Evolutionary conservation across 2,888 invertebrate species (phyloP).

Genomic region (Clepsis dumicolana): DNA sequence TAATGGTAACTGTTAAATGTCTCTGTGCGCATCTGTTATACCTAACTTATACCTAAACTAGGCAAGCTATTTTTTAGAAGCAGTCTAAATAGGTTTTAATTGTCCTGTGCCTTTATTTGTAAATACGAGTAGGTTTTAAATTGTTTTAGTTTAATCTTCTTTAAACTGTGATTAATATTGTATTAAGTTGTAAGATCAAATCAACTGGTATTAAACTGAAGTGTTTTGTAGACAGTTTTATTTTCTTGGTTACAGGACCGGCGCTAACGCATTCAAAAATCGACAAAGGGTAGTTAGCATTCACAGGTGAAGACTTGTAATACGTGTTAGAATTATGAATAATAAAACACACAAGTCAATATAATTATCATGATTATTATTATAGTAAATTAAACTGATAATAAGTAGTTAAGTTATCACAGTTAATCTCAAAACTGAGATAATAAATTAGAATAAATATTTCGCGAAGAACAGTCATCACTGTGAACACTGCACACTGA

Average conservation of each 20-base stretch:
- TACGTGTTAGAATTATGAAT: too few species aligned
- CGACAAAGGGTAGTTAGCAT: neutral
- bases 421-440: neutral
- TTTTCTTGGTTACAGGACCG: neutral
- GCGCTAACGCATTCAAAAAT: neutral
- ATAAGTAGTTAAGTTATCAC: slow-evolving; percentile 19
- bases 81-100: neutral
- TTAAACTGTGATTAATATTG: neutral
- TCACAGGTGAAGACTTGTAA: too few species aligned
- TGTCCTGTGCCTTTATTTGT: neutral
- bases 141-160: neutral
- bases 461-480: neutral
- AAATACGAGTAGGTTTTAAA: neutral
- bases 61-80: too few species aligned
- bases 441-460: neutral
- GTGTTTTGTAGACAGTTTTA: neutral
- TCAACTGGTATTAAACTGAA: slow-evolving; percentile 10
- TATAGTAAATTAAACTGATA: neutral
- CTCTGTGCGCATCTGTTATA: too few species aligned
- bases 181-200: neutral
- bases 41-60: too few species aligned
- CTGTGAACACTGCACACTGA: slow-evolving; percentile 20
- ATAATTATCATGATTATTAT: slow-evolving; percentile 11
- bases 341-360: neutral
- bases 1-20: too few species aligned